Base-by-base conservation (phyloP, 2,888 invertebrate genomes). In the Dasysyrphus tricinctus region DNA sequence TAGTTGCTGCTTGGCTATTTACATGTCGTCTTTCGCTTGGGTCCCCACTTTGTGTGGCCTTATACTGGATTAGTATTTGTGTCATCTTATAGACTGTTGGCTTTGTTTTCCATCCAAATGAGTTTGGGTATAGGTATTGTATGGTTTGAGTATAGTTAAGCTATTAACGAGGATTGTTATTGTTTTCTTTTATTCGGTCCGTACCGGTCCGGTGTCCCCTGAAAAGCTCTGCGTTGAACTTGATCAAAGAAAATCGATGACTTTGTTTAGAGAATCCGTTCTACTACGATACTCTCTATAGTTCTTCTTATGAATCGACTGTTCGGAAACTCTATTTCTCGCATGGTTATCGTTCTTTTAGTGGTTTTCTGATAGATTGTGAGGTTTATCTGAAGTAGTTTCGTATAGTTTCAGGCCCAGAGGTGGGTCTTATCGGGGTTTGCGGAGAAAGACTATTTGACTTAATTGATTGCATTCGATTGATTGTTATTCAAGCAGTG, bases 381-480 rank as follows among this genome's bases (percentile, higher is more conserved):
- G 54, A 12, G 76, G 76, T 63, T 80, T 85, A 85, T 85, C 84
- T 85, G 49, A 70, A 85, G 77, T 85, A 65, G 65, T 56, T 24
- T 24, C 24, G 24, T 24, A 24, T 24, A 24, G 24, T 24, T 83
- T 16, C n/a, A 37, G 6, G 49, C 34, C n/a, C 5, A 29, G 44
- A 29, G n/a, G 29, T 14, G 44, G 2, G 34, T 70, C 70, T 80
- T 85, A 85, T 85, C 80, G n/a, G 37, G 24, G 32, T 65, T 24
- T 32, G 63, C 1, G 16, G 11, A n/a, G 47, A 5, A 54, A 61
- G 69, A 67, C 34, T 54, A 72, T 56, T 80, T 32, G 44, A 57
- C 49, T 85, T 85, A 81, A 81, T 81, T 85, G 85, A 85, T 63
- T 77, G 73, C 54, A 24, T 80, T 80, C 84, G 67, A 80, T 80